phyloP scores from a whole-genome alignment of 2,113 vertebrate species.

The Sialia sialis region DNA sequence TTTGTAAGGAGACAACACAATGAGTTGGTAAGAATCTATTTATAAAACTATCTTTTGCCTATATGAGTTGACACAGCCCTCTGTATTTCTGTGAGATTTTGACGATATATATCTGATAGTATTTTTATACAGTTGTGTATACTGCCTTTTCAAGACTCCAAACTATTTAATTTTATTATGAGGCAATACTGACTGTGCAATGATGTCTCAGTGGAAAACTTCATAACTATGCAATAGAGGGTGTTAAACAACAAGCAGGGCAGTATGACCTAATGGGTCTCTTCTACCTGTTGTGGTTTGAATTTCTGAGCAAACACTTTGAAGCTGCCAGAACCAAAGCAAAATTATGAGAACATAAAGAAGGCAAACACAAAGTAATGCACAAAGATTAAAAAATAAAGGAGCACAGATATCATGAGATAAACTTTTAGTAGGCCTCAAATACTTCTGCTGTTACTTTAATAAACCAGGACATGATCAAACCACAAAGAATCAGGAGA shows the following conservation, averaged over 20 bases:
- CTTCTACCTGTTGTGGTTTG: conserved; percentile 6
- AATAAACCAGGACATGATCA: background rate
- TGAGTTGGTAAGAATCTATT: background rate
- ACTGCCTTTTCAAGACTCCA: background rate
- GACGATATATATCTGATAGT: background rate
- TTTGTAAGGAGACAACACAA: background rate
- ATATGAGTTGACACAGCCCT: background rate
- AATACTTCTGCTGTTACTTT: background rate
- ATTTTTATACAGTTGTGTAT: background rate
- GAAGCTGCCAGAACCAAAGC: background rate
- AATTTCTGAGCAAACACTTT: background rate
- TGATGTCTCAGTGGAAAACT: background rate
- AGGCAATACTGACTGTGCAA: background rate
- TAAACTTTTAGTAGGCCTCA: background rate
- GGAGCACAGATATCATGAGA: background rate
- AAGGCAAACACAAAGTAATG: background rate
- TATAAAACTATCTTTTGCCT: background rate
- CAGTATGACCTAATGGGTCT: background rate
- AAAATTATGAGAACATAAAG: background rate
- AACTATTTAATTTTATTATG: background rate
- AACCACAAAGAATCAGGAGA: background rate
- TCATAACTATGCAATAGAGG: background rate
- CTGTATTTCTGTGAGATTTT: background rate
- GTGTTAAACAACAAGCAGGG: background rate
- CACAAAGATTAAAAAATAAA: background rate